Evolutionary conservation across 2,888 invertebrate genomes (phyloP).

Genomic region (Pterostichus madidus): DNA sequence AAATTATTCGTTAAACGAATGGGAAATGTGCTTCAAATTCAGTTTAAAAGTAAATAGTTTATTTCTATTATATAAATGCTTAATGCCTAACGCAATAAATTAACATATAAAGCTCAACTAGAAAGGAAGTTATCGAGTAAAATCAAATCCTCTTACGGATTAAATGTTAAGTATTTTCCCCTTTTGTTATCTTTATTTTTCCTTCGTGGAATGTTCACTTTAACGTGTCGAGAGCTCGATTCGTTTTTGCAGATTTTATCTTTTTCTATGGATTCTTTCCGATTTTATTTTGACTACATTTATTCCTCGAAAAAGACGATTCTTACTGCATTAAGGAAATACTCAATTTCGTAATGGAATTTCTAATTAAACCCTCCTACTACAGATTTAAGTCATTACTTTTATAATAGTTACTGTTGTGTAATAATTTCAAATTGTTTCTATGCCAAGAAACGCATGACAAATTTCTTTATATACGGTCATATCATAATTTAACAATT

Average conservation of each 20-base stretch:
- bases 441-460: no score
- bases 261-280: background rate
- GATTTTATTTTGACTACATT: conserved; percentile 41
- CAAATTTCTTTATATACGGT: no score
- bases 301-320: background rate
- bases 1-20: no score
- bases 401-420: no score
- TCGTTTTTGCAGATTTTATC: conserved; percentile 48
- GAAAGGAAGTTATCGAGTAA: conserved; percentile 16
- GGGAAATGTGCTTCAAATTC: no score
- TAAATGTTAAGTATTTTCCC: conserved; percentile 53
- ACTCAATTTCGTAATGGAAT: background rate
- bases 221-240: conserved; percentile 8
- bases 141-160: conserved; percentile 49
- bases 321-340: background rate
- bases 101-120: conserved; percentile 27
- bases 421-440: no score
- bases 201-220: conserved; percentile 17
- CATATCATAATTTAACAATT: no score
- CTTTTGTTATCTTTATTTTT: conserved; percentile 57
- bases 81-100: background rate
- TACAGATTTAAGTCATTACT: no score
- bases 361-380: no score
- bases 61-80: no score
- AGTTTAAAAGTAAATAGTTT: no score